Evolutionary conservation across 1,140 invertebrate genomes (phyloP).

Genomic region (Theocolax elegans): DNA sequence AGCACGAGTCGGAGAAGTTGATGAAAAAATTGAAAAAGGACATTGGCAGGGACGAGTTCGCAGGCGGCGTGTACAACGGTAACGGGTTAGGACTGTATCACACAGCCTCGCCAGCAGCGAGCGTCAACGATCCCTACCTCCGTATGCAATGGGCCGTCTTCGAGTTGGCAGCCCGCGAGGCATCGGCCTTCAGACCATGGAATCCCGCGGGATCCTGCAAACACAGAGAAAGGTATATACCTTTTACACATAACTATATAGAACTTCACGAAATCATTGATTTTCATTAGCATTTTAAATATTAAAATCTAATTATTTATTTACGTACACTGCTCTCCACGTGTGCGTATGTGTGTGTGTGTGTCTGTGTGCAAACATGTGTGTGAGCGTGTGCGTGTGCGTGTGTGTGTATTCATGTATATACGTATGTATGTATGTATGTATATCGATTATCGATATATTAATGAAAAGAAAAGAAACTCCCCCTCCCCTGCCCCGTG

Average conservation of each 20-base stretch:
- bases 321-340: too few species aligned
- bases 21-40: slow-evolving; percentile 63
- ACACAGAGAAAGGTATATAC: slow-evolving; percentile 59
- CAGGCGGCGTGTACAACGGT: slow-evolving; percentile 59
- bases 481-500: too few species aligned
- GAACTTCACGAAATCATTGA: too few species aligned
- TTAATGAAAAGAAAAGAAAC: too few species aligned
- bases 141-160: slow-evolving; percentile 65
- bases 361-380: too few species aligned
- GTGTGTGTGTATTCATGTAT: too few species aligned
- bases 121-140: slow-evolving; percentile 60
- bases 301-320: too few species aligned
- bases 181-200: slow-evolving; percentile 66
- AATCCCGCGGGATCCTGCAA: slow-evolving; percentile 59
- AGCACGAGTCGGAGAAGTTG: slow-evolving; percentile 61
- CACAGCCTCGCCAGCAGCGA: slow-evolving; percentile 55
- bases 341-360: too few species aligned
- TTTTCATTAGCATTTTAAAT: too few species aligned
- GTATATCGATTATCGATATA: too few species aligned
- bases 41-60: slow-evolving; percentile 59
- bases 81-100: slow-evolving; percentile 62
- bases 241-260: not conserved
- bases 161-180: slow-evolving; percentile 61
- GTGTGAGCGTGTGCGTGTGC: too few species aligned
- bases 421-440: too few species aligned